A percentile compares a stretch with the other conserved stretches of the same genome.
Conservation (phyloP, 2,797 vertebrate species). For the Mormyrops attenuatus region DNA sequence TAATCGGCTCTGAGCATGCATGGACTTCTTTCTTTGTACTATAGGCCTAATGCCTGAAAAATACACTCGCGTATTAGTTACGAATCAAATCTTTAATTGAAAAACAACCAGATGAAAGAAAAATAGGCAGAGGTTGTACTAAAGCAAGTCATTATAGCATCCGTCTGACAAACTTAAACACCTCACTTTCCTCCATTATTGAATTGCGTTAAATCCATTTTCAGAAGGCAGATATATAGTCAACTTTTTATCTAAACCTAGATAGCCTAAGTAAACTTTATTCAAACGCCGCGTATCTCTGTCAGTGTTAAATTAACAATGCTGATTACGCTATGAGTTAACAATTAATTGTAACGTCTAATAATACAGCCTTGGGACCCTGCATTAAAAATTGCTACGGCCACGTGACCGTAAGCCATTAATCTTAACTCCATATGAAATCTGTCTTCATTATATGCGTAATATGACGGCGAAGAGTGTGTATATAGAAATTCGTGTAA, state of each 20-base stretch:
- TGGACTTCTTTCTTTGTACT: constrained; percentile 4
- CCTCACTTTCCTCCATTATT: not conserved
- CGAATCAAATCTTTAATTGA: constrained; percentile 19
- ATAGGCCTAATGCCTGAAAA: constrained; percentile 9
- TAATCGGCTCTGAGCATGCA: constrained; percentile 26
- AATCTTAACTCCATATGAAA: constrained; percentile 15
- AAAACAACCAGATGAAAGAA: constrained; percentile 17
- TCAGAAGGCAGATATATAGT: not conserved
- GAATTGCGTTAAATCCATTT: not conserved
- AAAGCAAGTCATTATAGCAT: not conserved
- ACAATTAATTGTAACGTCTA: not conserved
- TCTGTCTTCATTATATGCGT: constrained; percentile 1
- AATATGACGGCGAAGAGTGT: not conserved
- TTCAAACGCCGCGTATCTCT: not conserved
- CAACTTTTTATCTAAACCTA: not conserved
- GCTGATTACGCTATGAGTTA: constrained; percentile 3
- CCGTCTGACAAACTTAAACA: not conserved
- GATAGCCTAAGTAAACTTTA: not conserved
- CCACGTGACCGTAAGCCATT: not conserved
- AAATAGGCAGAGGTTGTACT: not conserved
- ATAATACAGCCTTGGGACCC: not conserved
- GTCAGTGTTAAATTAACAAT: not conserved
- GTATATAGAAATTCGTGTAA: not conserved
- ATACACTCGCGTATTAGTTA: constrained; percentile 20
- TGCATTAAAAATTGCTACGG: not conserved